These are phyloP conservation scores for Tragelaphus eurycerus DNA, from an alignment of 2,797 vertebrate species.

Conservation along the genomic window DNA sequence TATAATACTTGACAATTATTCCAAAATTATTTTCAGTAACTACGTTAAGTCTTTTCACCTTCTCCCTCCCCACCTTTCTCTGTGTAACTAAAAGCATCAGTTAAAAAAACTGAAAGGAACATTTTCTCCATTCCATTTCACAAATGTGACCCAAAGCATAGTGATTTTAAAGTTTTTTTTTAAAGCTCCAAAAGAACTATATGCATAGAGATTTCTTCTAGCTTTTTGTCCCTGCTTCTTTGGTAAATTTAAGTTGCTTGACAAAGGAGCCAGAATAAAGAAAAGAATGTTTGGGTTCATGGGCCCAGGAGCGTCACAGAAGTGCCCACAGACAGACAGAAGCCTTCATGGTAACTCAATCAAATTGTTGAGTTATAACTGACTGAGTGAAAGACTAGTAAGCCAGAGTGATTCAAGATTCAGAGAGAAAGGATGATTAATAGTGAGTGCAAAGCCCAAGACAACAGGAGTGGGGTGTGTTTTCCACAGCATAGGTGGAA, in stretches of 20 bases:
- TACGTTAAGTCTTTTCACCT: conserved; percentile 93
- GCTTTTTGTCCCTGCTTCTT: conserved; percentile 93
- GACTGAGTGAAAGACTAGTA: conserved; percentile 89
- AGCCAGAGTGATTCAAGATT: conserved; percentile 43
- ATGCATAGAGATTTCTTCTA: conserved; percentile 93
- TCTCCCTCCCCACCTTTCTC: conserved; percentile 90
- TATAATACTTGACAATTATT: conserved; percentile 98
- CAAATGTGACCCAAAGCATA: conserved; percentile 93
- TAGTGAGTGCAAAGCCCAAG: conserved; percentile 17
- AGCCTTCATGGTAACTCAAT: conserved; percentile 92
- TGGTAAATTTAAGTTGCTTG: conserved; percentile 93
- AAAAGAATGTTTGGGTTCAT: conserved; percentile 91
- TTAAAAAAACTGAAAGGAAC: conserved; percentile 89
- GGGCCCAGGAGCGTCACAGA: conserved; percentile 93
- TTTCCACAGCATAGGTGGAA: neutral
- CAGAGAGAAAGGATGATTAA: neutral
- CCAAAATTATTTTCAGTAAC: conserved; percentile 97
- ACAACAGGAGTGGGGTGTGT: neutral
- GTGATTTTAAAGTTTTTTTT: conserved; percentile 80
- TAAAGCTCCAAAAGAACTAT: conserved; percentile 90
- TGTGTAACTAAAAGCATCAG: conserved; percentile 89
- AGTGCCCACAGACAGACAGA: conserved; percentile 93
- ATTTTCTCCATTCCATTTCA: conserved; percentile 92
- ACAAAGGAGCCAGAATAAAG: conserved; percentile 91
- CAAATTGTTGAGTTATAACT: conserved; percentile 96